A percentile compares a stretch with the other conserved stretches of the same genome.
Conservation (phyloP, 2,797 vertebrate species). For the Enteromius afrohamiltoni region DNA sequence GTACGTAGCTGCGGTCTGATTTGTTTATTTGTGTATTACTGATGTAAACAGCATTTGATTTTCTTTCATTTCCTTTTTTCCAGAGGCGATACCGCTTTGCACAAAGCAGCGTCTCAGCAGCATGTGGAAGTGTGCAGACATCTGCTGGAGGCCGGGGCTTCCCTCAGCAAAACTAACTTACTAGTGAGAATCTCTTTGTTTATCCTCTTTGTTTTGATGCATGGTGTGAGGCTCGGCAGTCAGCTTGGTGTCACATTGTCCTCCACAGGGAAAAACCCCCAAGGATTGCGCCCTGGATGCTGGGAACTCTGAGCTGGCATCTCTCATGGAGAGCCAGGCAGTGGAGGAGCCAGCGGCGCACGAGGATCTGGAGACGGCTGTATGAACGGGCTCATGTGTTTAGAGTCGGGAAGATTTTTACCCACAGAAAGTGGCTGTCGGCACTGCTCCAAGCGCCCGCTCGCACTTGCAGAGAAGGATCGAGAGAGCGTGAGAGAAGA, state of each 20-base stretch:
- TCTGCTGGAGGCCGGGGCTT: slow-evolving; percentile 91
- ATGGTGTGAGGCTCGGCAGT: not conserved
- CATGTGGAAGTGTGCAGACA: slow-evolving; percentile 86
- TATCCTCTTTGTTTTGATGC: not conserved
- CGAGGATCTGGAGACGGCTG: slow-evolving; percentile 96
- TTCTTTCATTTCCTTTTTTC: slow-evolving; percentile 24
- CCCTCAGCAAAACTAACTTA: slow-evolving; percentile 88
- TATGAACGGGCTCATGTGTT: slow-evolving; percentile 76
- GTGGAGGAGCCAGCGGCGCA: slow-evolving; percentile 78
- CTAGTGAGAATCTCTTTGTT: slow-evolving; percentile 75
- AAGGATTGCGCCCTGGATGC: slow-evolving; percentile 87
- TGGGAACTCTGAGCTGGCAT: slow-evolving; percentile 86
- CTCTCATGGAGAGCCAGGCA: slow-evolving; percentile 83
- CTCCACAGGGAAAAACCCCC: slow-evolving; percentile 88
- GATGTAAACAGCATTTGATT: not conserved
- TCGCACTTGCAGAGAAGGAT: slow-evolving; percentile 51
- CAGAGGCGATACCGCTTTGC: slow-evolving; percentile 94
- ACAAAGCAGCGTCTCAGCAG: slow-evolving; percentile 90
- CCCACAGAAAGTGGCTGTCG: slow-evolving; percentile 29
- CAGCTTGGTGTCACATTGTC: not conserved
- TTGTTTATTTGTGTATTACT: not conserved
- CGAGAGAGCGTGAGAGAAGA: slow-evolving; percentile 21
- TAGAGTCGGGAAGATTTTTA: slow-evolving; percentile 14
- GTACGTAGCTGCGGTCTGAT: slow-evolving; percentile 73
- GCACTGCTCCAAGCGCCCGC: slow-evolving; percentile 41